These are phyloP conservation scores for Agrypnia vestita DNA, from an alignment of 1,140 invertebrate species.

Conservation along the genomic window DNA sequence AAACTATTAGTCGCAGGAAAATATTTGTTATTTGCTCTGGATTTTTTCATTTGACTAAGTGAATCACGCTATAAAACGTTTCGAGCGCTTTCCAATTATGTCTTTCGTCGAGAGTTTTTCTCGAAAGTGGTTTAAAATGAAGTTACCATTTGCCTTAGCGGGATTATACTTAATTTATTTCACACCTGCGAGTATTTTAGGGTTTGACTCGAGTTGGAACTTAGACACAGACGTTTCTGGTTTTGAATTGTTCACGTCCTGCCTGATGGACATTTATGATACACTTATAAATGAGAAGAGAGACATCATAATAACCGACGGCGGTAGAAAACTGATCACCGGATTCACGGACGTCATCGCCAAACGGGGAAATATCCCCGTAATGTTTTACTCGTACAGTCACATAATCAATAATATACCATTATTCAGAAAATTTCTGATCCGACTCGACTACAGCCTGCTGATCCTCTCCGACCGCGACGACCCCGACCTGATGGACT, in stretches of 20 bases:
- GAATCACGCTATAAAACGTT: slow-evolving; percentile 4
- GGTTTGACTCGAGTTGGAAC: slow-evolving; percentile 1
- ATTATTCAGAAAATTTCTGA: slow-evolving; percentile 12
- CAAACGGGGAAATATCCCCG: slow-evolving; percentile 5
- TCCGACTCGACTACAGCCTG: slow-evolving; percentile 12
- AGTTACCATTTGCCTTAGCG: background rate
- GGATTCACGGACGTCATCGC: background rate
- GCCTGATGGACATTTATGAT: slow-evolving; percentile 26
- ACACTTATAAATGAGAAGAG: slow-evolving; percentile 12
- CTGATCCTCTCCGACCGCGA: slow-evolving; percentile 25
- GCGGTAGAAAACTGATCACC: slow-evolving; percentile 6
- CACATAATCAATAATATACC: slow-evolving; percentile 41
- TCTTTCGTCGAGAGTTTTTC: background rate
- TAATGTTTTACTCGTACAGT: slow-evolving; percentile 27
- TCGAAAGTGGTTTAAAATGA: background rate
- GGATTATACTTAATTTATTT: background rate
- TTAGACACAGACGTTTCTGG: background rate
- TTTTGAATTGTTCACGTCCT: background rate
- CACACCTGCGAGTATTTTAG: background rate
- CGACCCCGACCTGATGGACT: slow-evolving; percentile 24
- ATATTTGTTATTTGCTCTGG: slow-evolving; percentile 10
- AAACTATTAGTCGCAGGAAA: background rate
- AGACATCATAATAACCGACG: slow-evolving; percentile 29
- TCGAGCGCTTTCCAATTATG: background rate
- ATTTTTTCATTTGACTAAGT: background rate